Conservation (phyloP, 1,140 invertebrate genomes). For the Bombus soroeensis region DNA sequence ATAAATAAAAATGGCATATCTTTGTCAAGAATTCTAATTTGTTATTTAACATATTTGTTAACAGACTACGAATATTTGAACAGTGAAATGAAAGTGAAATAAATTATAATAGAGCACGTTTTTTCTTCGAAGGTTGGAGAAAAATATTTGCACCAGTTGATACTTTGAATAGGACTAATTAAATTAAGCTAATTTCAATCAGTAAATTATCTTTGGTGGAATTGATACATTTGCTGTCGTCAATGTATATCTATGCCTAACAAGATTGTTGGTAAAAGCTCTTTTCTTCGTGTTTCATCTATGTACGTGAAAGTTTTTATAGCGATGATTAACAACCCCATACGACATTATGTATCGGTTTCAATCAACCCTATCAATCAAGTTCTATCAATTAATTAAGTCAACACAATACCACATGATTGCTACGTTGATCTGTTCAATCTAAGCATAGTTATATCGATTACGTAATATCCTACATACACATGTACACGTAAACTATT, state of each 20-base stretch:
- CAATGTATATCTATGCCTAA: no score
- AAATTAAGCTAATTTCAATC: no score
- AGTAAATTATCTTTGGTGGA: no score
- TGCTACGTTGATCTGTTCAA: constrained; percentile 41
- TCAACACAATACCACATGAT: constrained; percentile 20
- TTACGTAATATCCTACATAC: neutral
- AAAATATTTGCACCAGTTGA: no score
- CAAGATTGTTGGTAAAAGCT: no score
- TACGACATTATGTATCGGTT: neutral
- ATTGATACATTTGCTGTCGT: no score
- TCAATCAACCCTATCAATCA: constrained; percentile 26
- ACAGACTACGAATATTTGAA: no score
- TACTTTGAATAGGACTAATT: no score
- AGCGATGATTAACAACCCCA: neutral
- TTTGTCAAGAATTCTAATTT: neutral
- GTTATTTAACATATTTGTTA: neutral
- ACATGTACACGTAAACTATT: neutral
- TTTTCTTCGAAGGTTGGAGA: no score
- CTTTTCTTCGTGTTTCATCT: no score
- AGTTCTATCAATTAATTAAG: constrained; percentile 36
- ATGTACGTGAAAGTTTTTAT: neutral
- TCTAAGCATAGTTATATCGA: constrained; percentile 44
- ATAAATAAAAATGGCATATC: neutral
- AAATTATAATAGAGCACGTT: neutral
- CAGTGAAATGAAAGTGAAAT: neutral